A percentile compares a stretch with the other conserved stretches of the same genome.
Conservation (phyloP, 2,113 vertebrate species). For the Cyphomyrus plagiostoma region DNA sequence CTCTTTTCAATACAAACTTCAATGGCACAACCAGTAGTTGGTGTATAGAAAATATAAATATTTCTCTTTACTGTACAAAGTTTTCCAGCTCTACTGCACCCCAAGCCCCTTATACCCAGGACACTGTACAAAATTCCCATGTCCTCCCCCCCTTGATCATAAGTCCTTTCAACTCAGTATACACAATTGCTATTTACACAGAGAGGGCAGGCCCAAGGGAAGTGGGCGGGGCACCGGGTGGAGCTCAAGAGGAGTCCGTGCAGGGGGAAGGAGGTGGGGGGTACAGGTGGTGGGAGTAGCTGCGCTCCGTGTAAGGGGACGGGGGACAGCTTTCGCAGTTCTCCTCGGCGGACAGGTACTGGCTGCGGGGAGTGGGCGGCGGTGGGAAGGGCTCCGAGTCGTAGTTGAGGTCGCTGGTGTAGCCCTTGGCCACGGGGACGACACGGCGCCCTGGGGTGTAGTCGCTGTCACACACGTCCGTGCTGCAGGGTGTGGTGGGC, state of each 20-base stretch:
- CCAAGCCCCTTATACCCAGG: constrained; percentile 34
- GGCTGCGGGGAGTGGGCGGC: constrained; percentile 87
- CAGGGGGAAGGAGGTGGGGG: constrained; percentile 91
- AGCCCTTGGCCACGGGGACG: constrained; percentile 69
- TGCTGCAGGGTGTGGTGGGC: constrained; percentile 96
- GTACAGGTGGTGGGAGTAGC: constrained; percentile 94
- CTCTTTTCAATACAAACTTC: constrained; percentile 82
- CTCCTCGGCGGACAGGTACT: constrained; percentile 94
- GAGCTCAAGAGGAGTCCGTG: constrained; percentile 90
- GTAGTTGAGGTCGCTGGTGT: constrained; percentile 91
- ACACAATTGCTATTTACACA: constrained; percentile 75
- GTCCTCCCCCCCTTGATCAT: constrained; percentile 30
- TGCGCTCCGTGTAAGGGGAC: constrained; percentile 89
- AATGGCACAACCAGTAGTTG: constrained; percentile 86
- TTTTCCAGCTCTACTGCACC: constrained; percentile 56
- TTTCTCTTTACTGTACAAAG: constrained; percentile 84
- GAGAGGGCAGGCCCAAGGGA: constrained; percentile 40
- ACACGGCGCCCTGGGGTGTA: constrained; percentile 81
- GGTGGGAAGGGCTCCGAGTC: constrained; percentile 95
- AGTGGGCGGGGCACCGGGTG: constrained; percentile 42
- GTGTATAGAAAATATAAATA: constrained; percentile 99
- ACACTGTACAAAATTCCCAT: constrained; percentile 60
- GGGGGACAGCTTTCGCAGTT: constrained; percentile 97
- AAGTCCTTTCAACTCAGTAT: constrained; percentile 54
- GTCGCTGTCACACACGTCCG: constrained; percentile 93